Evolutionary conservation across 2,113 vertebrate species (phyloP), one percentile per base, ranked within the genome.

Genomic region (human): DNA sequence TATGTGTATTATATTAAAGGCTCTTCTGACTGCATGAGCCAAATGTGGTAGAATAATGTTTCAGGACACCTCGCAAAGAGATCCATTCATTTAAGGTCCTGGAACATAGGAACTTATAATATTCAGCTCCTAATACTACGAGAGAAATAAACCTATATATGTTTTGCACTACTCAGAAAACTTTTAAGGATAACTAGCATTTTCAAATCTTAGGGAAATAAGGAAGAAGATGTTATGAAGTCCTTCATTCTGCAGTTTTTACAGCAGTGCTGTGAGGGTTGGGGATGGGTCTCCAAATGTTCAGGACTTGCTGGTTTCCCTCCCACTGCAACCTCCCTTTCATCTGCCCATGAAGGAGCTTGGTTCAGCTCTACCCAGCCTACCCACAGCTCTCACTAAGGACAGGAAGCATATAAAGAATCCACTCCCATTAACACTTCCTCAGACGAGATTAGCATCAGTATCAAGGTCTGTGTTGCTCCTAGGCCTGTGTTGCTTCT

Each of bases 201-300:
- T 80, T 90, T 90, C 76, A 93, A 40, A n/a, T 91, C 55, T 90
- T 80, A 23, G 20, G 27, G 40, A 87, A 94, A 83, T 68, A 91
- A 95, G 38, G 78, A 81, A 75, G 17, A 52, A 52, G 18, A 43
- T 61, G 8, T 55, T 52, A 87, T 20, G 14, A 25, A 68, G 40
- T 76, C 18, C 40, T 91, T 73, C 32, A 38, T 79, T 91, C 25
- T 76, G 94, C 81, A 30, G 6, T 78, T 83, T 70, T 70, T 66
- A 9, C 45, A 17, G 32, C 10, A 64, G 79, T 93, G 35, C 13
- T 64, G 81, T 3, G 43, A 40, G 23, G 4, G 4, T 43, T 80
- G 27, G 18, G 45, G n/a, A 93, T 50, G 16, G 18, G 4, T 79
- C 61, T 50, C 8, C 8, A 55, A 48, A 50, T 32, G 17, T 66